A percentile compares a stretch with the other conserved stretches of the same genome.
Evolutionary conservation across 2,888 invertebrate genomes (phyloP).

Genomic region (Gisinianus flammeolus): DNA sequence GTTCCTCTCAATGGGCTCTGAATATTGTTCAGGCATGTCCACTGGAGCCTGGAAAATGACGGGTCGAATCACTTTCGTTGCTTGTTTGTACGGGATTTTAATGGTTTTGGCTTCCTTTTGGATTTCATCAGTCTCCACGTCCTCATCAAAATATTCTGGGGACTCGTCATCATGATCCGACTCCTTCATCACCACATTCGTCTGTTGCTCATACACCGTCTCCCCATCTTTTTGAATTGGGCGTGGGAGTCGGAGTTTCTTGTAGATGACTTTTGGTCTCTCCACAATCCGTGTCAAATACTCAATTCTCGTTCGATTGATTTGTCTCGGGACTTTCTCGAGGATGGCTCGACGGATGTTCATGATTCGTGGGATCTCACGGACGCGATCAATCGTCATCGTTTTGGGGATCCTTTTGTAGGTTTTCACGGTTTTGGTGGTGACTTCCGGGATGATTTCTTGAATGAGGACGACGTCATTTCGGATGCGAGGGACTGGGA

Average conservation of each 20-base stretch:
- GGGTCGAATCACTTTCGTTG: neutral
- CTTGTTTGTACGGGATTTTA: neutral
- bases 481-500: too few species aligned
- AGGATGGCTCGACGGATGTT: too few species aligned
- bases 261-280: neutral
- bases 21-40: neutral
- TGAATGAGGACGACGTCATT: too few species aligned
- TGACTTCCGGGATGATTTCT: too few species aligned
- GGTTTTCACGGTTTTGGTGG: too few species aligned
- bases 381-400: too few species aligned
- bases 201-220: neutral
- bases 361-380: too few species aligned
- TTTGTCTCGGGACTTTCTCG: too few species aligned
- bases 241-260: neutral
- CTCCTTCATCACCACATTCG: neutral
- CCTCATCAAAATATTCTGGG: neutral
- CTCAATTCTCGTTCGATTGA: neutral
- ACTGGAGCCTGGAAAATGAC: neutral
- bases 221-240: neutral
- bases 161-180: neutral
- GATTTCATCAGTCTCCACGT: neutral
- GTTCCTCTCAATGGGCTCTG: neutral
- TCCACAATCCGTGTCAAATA: neutral
- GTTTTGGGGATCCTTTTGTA: too few species aligned
- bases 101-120: neutral